A percentile compares a stretch with the other conserved stretches of the same genome.
Conservation (phyloP, 1,140 invertebrate species). For the Papilio dardanus region DNA sequence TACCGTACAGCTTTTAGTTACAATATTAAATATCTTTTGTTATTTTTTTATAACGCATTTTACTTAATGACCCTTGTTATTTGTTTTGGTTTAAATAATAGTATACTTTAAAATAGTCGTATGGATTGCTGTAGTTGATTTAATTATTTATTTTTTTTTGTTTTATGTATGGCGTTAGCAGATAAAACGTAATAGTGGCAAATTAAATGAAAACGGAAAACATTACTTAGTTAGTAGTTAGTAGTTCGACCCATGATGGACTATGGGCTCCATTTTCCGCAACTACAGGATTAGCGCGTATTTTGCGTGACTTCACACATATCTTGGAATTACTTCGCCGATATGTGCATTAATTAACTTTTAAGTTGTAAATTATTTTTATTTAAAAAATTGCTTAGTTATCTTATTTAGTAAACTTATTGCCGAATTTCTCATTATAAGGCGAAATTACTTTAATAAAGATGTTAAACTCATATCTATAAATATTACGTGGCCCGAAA, state of each 20-base stretch:
- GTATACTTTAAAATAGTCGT: too few species aligned
- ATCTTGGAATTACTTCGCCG: too few species aligned
- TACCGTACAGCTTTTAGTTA: constrained; percentile 23
- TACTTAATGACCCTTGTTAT: neutral
- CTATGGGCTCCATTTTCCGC: too few species aligned
- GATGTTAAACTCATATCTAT: neutral
- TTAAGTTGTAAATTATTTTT: too few species aligned
- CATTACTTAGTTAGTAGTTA: too few species aligned
- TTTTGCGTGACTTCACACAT: too few species aligned
- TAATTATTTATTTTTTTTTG: neutral
- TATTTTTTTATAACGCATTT: neutral
- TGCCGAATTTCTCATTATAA: neutral
- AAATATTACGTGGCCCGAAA: neutral
- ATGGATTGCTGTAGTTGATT: neutral
- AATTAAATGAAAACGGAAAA: too few species aligned
- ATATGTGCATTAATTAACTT: too few species aligned
- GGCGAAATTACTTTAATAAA: neutral
- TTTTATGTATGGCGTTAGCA: neutral
- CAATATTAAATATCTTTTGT: neutral
- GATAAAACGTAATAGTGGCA: too few species aligned
- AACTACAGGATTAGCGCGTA: too few species aligned
- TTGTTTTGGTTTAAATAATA: neutral
- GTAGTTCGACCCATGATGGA: too few species aligned
- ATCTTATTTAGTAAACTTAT: neutral
- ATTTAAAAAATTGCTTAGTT: too few species aligned